Percentiles rank a stretch among this genome's conserved stretches.
These are phyloP conservation scores for Eupithecia abbreviata DNA, from an alignment of 2,888 invertebrate genomes.

Conservation along the genomic window DNA sequence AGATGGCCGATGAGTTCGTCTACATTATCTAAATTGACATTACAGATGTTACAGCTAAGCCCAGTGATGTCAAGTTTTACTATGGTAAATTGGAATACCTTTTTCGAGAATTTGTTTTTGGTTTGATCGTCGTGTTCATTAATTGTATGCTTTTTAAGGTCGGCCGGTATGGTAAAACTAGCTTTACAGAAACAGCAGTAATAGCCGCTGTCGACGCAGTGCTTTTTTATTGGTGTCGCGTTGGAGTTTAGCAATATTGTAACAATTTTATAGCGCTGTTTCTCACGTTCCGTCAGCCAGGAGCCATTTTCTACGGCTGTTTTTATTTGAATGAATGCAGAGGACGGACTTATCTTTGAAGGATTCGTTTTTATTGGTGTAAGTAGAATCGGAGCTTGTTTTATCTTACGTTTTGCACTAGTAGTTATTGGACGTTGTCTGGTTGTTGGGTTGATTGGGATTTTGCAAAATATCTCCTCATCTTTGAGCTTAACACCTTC, in stretches of 20 bases:
- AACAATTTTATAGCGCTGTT: conserved; percentile 47
- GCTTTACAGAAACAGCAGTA: conserved; percentile 59
- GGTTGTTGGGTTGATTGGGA: neutral
- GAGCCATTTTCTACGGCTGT: neutral
- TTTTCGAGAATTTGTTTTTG: conserved; percentile 33
- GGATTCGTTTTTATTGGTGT: neutral
- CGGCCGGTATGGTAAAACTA: conserved; percentile 53
- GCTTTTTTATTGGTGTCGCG: conserved; percentile 57
- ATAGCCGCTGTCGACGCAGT: conserved; percentile 53
- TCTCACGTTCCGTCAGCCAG: conserved; percentile 1
- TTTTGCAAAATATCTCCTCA: neutral
- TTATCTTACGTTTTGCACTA: neutral
- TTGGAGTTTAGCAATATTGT: conserved; percentile 51
- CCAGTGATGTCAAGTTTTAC: conserved; percentile 67
- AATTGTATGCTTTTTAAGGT: conserved; percentile 60
- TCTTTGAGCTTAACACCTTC: neutral
- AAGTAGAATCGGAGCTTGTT: neutral
- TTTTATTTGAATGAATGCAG: neutral
- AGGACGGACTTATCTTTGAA: neutral
- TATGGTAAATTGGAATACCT: conserved; percentile 35
- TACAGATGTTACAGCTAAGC: conserved; percentile 62
- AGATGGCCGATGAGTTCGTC: conserved; percentile 55
- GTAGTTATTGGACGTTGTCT: neutral
- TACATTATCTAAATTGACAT: conserved; percentile 41
- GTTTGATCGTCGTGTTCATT: conserved; percentile 36